A percentile compares a stretch with the other conserved stretches of the same genome.
Conservation (phyloP, 1,140 invertebrate species). For the Drosophila leontia region DNA sequence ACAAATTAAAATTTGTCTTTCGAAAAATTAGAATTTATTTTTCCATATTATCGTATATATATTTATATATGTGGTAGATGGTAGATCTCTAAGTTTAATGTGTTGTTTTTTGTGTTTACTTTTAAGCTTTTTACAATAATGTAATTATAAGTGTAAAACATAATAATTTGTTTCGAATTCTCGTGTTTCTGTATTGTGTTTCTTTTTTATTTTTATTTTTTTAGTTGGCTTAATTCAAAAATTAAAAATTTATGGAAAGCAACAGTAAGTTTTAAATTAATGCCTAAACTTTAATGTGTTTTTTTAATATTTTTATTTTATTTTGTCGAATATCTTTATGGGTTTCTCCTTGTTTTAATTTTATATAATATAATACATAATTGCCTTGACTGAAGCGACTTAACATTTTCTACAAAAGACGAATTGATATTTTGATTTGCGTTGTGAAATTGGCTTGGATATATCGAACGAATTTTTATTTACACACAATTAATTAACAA, state of each 20-base stretch:
- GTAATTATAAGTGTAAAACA: conserved; percentile 72
- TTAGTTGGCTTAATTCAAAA: conserved; percentile 71
- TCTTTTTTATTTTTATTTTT: conserved; percentile 20
- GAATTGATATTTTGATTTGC: conserved; percentile 71
- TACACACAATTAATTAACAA: conserved; percentile 76
- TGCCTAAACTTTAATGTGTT: conserved; percentile 64
- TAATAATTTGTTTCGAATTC: conserved; percentile 47
- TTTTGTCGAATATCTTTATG: conserved; percentile 46
- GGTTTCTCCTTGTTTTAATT: conserved; percentile 21
- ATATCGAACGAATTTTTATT: conserved; percentile 64
- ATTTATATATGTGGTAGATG: conserved; percentile 14
- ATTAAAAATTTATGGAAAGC: conserved; percentile 79
- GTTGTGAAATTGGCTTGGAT: conserved; percentile 39
- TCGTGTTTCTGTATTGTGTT: conserved; percentile 22
- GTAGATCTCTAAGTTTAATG: conserved; percentile 63
- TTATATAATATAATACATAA: conserved; percentile 82
- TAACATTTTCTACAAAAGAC: conserved; percentile 68
- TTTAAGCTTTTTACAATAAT: conserved; percentile 78
- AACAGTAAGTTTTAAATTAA: conserved; percentile 71
- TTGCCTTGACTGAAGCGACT: conserved; percentile 76
- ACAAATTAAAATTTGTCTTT: conserved; percentile 59
- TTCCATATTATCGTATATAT: conserved; percentile 38
- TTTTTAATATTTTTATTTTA: neutral
- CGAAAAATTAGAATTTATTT: conserved; percentile 74
- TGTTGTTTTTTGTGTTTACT: conserved; percentile 65